Conservation (phyloP, 2,888 invertebrate species). For the Auanema freiburgensis region DNA sequence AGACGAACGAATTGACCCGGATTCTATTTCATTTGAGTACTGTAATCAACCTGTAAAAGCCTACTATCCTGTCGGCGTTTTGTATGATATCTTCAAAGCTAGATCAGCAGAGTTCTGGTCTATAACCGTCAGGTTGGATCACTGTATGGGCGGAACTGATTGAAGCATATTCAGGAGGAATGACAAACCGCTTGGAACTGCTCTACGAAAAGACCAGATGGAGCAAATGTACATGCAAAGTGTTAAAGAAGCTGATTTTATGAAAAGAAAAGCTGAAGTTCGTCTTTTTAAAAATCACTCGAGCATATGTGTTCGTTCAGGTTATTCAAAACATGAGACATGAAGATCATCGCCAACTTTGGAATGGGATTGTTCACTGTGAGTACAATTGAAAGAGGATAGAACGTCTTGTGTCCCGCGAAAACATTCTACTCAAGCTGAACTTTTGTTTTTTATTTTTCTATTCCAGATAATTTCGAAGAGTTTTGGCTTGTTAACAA, state of each 20-base stretch:
- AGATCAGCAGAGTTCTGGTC: constrained; percentile 85
- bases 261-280: constrained; percentile 82
- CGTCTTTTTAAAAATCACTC: background rate
- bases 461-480: constrained; percentile 85
- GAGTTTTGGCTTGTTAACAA: constrained; percentile 98
- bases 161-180: constrained; percentile 9
- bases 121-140: constrained; percentile 78
- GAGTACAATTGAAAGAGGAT: constrained; percentile 46
- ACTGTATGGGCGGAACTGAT: no score
- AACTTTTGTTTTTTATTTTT: constrained; percentile 12
- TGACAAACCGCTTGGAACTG: constrained; percentile 6
- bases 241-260: constrained; percentile 95
- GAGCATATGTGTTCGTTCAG: constrained; percentile 3
- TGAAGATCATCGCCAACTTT: constrained; percentile 92
- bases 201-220: constrained; percentile 75
- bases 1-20: constrained; percentile 29
- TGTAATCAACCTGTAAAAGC: constrained; percentile 50
- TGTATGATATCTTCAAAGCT: constrained; percentile 80
- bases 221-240: constrained; percentile 91
- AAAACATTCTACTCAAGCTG: constrained; percentile 81
- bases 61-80: constrained; percentile 77
- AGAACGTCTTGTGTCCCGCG: constrained; percentile 36
- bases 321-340: constrained; percentile 71
- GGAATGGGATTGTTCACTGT: constrained; percentile 92
- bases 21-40: constrained; percentile 53